Base-by-base conservation (phyloP, 2,797 vertebrate species). In the Diplodus sargus region DNA sequence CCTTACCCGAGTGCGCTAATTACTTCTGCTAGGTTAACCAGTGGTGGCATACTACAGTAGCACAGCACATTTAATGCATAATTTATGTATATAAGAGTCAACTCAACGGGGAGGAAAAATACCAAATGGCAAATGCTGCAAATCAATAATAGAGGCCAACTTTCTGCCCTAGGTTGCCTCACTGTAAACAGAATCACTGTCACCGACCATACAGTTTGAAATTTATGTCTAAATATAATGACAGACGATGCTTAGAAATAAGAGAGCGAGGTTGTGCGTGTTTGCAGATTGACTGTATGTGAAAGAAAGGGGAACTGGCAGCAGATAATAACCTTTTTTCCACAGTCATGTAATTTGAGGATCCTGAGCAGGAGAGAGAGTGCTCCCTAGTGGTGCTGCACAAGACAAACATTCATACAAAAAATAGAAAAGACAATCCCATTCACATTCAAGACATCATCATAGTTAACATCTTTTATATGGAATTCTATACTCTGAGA, bases 311-410 rank as follows among this genome's bases (percentile, higher is more conserved):
- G 5, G 13, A 68, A 39, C 61, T 4, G 47, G 53, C 9, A 48
- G 47, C 43, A 61, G 64, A 81, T 57, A 45, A 65, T 42, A 58
- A 42, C 22, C 25, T 61, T 48, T 10, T n/a, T 22, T 42, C 8
- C 18, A 56, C 3, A 4, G 4, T 54, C 48, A 51, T 62, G 30
- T 17, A 71, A 12, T 52, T 16, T 23, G 3, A 68, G 39, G 8
- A 47, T 45, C 47, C 6, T 65, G 42, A 67, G 70, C 25, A 85
- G 64, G 72, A 68, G 53, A 42, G 48, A 82, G 59, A 81, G 79
- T 72, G 83, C 88, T 23, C 85, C 71, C 92, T 90, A 80, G 85
- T 89, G 91, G 85, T 78, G 45, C 12, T 53, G 12, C 8, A 30
- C 14, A 20, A 47, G 28, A 87, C 86, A n/a, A 63, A 47, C 76